These are phyloP conservation scores for Mergus octosetaceus DNA, from an alignment of 2,797 vertebrate genomes.

Conservation along the genomic window DNA sequence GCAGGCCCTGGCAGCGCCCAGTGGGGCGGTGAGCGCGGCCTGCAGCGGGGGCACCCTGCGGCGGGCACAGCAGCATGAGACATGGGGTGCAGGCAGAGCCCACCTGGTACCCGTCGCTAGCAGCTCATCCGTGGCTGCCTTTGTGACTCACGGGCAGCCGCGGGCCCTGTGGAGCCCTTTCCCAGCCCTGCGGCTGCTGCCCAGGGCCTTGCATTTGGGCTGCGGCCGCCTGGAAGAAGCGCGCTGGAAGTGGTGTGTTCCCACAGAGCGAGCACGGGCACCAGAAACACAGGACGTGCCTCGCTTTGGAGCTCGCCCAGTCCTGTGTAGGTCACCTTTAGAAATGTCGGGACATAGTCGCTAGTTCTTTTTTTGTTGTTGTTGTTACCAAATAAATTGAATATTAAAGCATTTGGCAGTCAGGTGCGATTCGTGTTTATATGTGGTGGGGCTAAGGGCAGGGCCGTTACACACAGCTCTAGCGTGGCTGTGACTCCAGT, in stretches of 20 bases:
- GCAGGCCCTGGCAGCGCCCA: too few relatives aligned
- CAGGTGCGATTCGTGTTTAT: not conserved
- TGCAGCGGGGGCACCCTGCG: too few relatives aligned
- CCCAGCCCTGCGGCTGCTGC: too few relatives aligned
- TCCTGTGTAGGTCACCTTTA: not conserved
- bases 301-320: not conserved
- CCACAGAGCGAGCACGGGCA: too few relatives aligned
- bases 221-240: too few relatives aligned
- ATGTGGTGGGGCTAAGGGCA: not conserved
- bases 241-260: too few relatives aligned
- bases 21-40: too few relatives aligned
- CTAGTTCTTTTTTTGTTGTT: not conserved
- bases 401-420: not conserved
- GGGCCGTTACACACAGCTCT: not conserved
- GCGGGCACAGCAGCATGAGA: too few relatives aligned
- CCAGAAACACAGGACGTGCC: not conserved
- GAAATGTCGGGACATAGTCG: not conserved
- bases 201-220: too few relatives aligned
- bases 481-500: not conserved
- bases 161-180: too few relatives aligned
- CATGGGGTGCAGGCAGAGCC: too few relatives aligned
- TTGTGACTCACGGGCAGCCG: not conserved
- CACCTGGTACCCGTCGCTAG: fast-evolving
- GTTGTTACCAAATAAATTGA: too few relatives aligned
- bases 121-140: not conserved